These are phyloP conservation scores for Lontra canadensis DNA, from an alignment of 2,113 vertebrate genomes.

Conservation along the genomic window DNA sequence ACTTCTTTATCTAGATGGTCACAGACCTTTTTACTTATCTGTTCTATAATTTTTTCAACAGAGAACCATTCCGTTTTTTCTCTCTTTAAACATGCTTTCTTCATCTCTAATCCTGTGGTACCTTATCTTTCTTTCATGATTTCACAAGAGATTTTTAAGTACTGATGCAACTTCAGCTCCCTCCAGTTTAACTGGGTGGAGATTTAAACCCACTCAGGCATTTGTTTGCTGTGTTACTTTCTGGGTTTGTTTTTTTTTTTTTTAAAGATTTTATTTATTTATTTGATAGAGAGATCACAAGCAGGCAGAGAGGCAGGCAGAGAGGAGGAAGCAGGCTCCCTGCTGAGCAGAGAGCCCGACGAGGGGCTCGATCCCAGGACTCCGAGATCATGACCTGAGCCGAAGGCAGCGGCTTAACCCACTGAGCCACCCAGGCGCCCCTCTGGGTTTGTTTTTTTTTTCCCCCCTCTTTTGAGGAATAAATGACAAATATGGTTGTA, in stretches of 20 bases:
- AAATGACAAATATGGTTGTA: neutral
- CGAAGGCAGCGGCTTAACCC: no score
- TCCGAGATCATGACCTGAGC: no score
- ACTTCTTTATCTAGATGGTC: neutral
- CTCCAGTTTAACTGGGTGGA: neutral
- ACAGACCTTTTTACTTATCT: neutral
- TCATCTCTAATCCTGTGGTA: neutral
- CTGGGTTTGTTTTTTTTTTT: neutral
- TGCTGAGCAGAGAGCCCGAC: no score
- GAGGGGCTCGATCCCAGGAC: no score
- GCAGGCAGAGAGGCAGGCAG: no score
- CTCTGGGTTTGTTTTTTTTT: neutral
- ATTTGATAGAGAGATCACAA: no score
- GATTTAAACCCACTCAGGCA: neutral
- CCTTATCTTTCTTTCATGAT: neutral
- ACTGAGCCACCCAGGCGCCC: no score
- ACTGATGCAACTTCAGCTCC: neutral
- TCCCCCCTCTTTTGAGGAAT: neutral
- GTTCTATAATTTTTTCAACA: neutral
- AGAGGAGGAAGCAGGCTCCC: no score
- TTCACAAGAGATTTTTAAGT: neutral
- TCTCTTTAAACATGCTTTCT: neutral
- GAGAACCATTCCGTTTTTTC: neutral
- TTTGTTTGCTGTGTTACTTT: neutral
- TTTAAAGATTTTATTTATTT: no score